These are phyloP conservation scores for Uropsilus gracilis DNA, from an alignment of 2,113 vertebrate species.

Conservation along the genomic window DNA sequence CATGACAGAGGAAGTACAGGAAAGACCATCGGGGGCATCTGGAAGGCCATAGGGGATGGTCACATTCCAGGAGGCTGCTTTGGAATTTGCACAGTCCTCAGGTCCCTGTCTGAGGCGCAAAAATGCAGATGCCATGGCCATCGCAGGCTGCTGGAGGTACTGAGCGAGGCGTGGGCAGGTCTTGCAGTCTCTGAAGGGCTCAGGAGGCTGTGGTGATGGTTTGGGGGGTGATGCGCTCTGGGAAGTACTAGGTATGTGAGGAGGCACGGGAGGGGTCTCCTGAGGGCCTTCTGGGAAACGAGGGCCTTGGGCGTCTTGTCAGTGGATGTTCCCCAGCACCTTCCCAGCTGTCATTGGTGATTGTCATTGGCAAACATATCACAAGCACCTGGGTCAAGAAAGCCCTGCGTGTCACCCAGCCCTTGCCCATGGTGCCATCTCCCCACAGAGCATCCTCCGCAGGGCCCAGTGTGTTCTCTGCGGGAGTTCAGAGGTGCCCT, in stretches of 20 bases:
- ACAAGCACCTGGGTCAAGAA: conserved; percentile 65
- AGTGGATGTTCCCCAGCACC: not conserved
- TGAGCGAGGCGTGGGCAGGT: accelerated
- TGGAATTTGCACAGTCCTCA: not conserved
- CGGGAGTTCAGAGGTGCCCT: conserved; percentile 67
- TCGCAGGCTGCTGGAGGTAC: accelerated
- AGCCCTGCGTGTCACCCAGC: conserved; percentile 69
- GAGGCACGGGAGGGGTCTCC: not conserved
- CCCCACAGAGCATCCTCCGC: conserved; percentile 59
- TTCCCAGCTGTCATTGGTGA: conserved; percentile 57
- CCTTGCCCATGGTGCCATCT: conserved; percentile 43
- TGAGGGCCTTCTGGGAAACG: not conserved
- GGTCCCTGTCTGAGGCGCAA: not conserved
- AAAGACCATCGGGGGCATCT: accelerated
- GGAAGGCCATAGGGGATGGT: accelerated
- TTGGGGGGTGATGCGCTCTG: not conserved
- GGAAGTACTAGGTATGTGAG: not conserved
- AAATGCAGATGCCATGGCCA: not conserved
- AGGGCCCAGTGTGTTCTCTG: conserved; percentile 52
- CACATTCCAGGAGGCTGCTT: not conserved
- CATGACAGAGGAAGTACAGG: too few relatives aligned
- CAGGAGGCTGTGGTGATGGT: not conserved
- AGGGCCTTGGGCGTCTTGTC: not conserved
- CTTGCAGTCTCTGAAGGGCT: not conserved
- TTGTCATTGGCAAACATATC: conserved; percentile 77